A percentile compares a stretch with the other conserved stretches of the same genome.
Conservation (phyloP, 2,888 invertebrate species). For the Osedax fenrisi region DNA sequence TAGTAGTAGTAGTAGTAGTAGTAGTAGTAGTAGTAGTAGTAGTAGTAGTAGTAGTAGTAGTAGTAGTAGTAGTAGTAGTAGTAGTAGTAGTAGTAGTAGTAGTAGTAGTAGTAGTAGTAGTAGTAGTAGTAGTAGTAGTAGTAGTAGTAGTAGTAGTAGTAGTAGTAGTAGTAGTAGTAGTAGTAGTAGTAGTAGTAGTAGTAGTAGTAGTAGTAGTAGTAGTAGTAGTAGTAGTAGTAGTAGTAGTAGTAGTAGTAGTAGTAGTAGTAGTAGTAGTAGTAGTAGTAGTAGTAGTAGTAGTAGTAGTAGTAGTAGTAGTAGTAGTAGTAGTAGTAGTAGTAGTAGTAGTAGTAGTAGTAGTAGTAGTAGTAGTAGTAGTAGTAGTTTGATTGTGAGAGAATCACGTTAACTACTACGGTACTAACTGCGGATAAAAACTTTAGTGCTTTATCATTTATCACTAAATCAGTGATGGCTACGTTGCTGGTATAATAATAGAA, state of each 20-base stretch:
- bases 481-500: too few species aligned
- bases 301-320: not conserved
- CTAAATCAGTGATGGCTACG: too few species aligned
- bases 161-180: slow-evolving; percentile 15
- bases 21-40: slow-evolving; percentile 27
- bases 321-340: not conserved
- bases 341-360: not conserved
- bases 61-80: slow-evolving; percentile 27
- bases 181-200: not conserved
- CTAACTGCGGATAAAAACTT: too few species aligned
- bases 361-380: not conserved
- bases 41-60: slow-evolving; percentile 27
- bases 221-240: not conserved
- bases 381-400: not conserved
- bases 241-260: not conserved
- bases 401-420: too few species aligned
- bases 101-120: slow-evolving; percentile 27
- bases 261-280: not conserved
- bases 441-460: too few species aligned
- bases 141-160: slow-evolving; percentile 27
- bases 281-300: not conserved
- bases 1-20: slow-evolving; percentile 27
- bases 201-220: not conserved
- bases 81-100: slow-evolving; percentile 26
- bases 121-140: slow-evolving; percentile 27